These are phyloP conservation scores for Ferrisia virgata DNA, from an alignment of 2,888 invertebrate genomes.

Conservation along the genomic window DNA sequence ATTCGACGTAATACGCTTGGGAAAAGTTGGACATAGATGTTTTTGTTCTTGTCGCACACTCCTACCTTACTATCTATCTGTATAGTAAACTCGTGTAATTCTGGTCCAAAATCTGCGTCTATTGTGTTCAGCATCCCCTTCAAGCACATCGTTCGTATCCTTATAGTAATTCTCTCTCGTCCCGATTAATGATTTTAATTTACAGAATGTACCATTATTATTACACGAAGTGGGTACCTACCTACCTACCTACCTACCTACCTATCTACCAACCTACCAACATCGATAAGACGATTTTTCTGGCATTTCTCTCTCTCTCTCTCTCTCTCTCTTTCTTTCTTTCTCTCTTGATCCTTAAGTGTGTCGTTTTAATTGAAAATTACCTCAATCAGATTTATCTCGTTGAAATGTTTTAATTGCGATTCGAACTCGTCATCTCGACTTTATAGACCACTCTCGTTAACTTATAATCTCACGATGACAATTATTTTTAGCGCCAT, in stretches of 20 bases:
- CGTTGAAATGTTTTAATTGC: conserved; percentile 3
- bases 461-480: neutral
- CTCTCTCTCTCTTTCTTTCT: too few relatives aligned
- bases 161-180: neutral
- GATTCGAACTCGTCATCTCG: neutral
- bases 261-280: too few relatives aligned
- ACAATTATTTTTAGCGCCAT: neutral
- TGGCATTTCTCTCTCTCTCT: too few relatives aligned
- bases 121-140: neutral
- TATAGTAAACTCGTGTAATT: neutral
- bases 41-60: neutral
- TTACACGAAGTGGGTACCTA: neutral
- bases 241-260: too few relatives aligned
- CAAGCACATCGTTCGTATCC: neutral
- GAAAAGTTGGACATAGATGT: conserved; percentile 6
- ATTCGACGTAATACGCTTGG: neutral
- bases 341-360: too few relatives aligned
- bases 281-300: neutral
- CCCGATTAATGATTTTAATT: conserved; percentile 26
- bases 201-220: neutral
- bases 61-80: neutral
- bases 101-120: neutral
- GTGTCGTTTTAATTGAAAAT: conserved; percentile 15
- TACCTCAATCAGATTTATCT: neutral
- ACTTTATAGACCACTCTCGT: neutral